phyloP scores from a whole-genome alignment of 2,797 vertebrate species.

The Esox lucius region DNA sequence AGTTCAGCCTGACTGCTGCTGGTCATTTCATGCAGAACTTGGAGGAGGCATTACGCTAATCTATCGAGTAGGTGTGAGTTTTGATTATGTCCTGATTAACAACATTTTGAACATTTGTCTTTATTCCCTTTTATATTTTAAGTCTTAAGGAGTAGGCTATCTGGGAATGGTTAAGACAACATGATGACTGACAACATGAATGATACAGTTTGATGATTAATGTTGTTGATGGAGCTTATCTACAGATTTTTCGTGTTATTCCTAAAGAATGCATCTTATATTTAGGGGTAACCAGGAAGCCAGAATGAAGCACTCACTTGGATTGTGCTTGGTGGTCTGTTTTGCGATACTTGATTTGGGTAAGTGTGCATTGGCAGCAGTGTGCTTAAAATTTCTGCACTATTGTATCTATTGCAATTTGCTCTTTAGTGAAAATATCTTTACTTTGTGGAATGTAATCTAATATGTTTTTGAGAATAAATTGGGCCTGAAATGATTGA shows the following conservation, averaged over 20 bases:
- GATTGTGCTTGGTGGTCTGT: constrained; percentile 17
- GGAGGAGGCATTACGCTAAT: background rate
- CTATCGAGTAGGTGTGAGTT: background rate
- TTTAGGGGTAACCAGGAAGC: constrained; percentile 13
- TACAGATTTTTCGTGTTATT: background rate
- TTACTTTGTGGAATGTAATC: background rate
- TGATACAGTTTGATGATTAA: background rate
- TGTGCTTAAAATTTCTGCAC: background rate
- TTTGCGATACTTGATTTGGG: constrained; percentile 19
- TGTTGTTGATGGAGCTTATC: background rate
- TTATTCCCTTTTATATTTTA: background rate
- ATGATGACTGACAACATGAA: background rate
- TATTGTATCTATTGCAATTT: background rate
- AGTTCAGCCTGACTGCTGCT: background rate
- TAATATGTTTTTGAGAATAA: background rate
- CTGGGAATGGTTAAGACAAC: background rate
- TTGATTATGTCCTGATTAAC: background rate
- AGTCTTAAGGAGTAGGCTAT: background rate
- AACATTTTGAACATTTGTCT: background rate
- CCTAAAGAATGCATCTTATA: constrained; percentile 8
- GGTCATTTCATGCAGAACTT: background rate
- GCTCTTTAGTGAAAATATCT: background rate
- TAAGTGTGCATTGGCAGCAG: constrained; percentile 16
- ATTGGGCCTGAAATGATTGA: background rate
- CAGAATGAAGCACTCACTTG: constrained; percentile 28